Base-by-base conservation (phyloP, 2,888 invertebrate species). In the Sthenelais limicola region DNA sequence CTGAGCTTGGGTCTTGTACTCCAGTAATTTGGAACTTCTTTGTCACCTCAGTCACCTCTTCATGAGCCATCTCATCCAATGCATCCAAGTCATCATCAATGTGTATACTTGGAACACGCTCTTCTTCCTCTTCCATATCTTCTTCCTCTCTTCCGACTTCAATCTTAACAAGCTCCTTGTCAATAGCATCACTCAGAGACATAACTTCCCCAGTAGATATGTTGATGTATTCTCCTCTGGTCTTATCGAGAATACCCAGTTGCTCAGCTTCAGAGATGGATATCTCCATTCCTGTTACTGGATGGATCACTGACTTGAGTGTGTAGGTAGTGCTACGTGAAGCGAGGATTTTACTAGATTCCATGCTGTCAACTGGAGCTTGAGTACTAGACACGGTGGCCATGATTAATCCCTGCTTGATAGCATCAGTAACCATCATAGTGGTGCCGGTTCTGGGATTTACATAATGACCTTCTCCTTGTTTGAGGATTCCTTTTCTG, bases 221-320 rank as follows among this genome's bases (percentile, higher is more conserved):
- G 73, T 88, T 83, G 28, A 73, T 78, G 74, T 97, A 88, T 91
- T 91, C 84, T 91, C 93, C 84, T 87, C 93, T 92, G 86, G 95
- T 94, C 2, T 96, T 94, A 83, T 97, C 96, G 86, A 92, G 92
- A 68, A 97, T 91, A 85, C 97, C 96, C 82, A 93, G 91, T 85
- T 95, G 95, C 82, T 97, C 96, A 35, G 96, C 96, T 90, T 97
- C 95, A 77, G 95, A 88, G 77, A 98, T 90, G n/a, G 95, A 94
- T 47, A 97, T 91, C 85, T 93, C 92, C 79, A 86, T 86, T 32
- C 89, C 88, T 32, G 89, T 90, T 92, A 93, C 90, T 78, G 89
- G 88, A 81, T 94, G 93, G 58, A 91, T 91, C 82, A 95, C 93
- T 75, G 82, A 82, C 49, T 82, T 83, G n/a, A 87, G 82, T 69